Conservation (phyloP, 2,888 invertebrate species). For the Cabera pusaria region DNA sequence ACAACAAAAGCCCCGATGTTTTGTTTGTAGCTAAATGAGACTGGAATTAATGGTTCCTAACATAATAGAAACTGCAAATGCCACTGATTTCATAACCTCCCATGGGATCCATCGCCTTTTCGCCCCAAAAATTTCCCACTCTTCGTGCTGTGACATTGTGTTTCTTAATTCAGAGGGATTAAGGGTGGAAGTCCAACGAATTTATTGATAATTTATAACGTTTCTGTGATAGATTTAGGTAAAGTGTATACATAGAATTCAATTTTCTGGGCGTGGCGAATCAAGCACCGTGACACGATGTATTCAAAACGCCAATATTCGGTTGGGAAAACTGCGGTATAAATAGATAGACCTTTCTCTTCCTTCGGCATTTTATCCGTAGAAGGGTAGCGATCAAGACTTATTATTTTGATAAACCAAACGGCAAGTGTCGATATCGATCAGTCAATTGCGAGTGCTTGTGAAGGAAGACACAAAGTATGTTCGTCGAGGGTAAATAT, state of each 20-base stretch:
- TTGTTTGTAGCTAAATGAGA: conserved; percentile 80
- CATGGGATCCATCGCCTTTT: conserved; percentile 80
- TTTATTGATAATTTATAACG: conserved; percentile 42
- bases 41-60: conserved; percentile 81
- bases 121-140: conserved; percentile 66
- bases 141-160: conserved; percentile 34
- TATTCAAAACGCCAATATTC: conserved; percentile 80
- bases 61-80: conserved; percentile 86
- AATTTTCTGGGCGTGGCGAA: conserved; percentile 83
- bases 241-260: conserved; percentile 77
- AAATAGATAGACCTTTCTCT: conserved; percentile 69
- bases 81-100: conserved; percentile 86
- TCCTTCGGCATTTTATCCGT: conserved; percentile 58
- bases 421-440: conserved; percentile 59
- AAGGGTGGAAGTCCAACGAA: conserved; percentile 39
- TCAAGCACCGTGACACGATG: conserved; percentile 81
- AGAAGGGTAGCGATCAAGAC: conserved; percentile 56
- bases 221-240: conserved; percentile 55
- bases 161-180: conserved; percentile 34
- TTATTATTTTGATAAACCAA: conserved; percentile 38
- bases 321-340: conserved; percentile 72
- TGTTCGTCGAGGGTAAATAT: conserved; percentile 82
- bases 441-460: conserved; percentile 65
- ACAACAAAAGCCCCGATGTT: conserved; percentile 58
- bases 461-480: conserved; percentile 79